These are phyloP conservation scores for Gymnocheta viridis DNA, from an alignment of 2,888 invertebrate species.

Conservation along the genomic window DNA sequence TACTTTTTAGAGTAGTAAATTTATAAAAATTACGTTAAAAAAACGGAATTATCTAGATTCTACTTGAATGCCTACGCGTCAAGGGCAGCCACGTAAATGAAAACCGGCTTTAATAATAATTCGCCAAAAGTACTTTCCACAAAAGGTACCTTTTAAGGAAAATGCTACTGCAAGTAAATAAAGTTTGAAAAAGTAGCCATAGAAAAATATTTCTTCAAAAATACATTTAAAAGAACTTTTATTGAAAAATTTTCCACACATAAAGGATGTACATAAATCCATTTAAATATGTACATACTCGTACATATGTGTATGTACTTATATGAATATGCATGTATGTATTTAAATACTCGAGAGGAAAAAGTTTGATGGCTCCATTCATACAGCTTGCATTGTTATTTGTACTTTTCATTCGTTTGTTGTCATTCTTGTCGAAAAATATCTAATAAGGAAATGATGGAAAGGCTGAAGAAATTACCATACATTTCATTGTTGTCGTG, in stretches of 20 bases:
- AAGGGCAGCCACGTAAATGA: too few relatives aligned
- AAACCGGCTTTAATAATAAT: too few relatives aligned
- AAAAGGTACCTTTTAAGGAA: background rate
- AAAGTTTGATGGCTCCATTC: background rate
- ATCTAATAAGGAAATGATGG: conserved; percentile 48
- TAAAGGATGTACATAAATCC: too few relatives aligned
- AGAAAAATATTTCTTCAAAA: background rate
- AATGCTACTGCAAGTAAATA: too few relatives aligned
- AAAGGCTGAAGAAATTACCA: conserved; percentile 20
- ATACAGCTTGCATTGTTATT: background rate
- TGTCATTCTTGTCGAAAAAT: conserved; percentile 8
- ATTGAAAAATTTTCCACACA: too few relatives aligned
- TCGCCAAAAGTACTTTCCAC: background rate
- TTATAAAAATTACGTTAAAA: background rate
- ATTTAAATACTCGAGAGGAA: background rate
- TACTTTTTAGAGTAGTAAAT: background rate
- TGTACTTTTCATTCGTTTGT: background rate
- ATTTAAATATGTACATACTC: too few relatives aligned
- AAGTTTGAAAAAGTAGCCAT: background rate
- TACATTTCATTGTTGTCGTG: conserved; percentile 26
- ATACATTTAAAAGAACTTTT: background rate
- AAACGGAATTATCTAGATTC: too few relatives aligned
- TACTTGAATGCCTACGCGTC: too few relatives aligned
- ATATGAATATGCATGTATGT: background rate
- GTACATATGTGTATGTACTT: background rate